Conservation (phyloP, 2,888 invertebrate genomes). For the Agrochola circellaris region DNA sequence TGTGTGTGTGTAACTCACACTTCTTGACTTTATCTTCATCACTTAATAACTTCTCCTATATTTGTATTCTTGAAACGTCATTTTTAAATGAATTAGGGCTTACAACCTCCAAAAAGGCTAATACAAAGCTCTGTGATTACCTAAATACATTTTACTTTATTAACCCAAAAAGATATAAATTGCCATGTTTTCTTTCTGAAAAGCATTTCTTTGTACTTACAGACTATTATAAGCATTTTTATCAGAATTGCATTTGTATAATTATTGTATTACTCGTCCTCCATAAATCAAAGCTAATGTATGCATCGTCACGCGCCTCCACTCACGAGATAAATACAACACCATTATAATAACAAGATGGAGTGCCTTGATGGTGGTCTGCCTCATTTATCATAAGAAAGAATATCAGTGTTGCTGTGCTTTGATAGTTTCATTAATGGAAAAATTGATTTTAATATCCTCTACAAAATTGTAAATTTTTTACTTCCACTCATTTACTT, state of each 20-base stretch:
- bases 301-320: slow-evolving; percentile 40
- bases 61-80: no score
- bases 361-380: slow-evolving; percentile 7
- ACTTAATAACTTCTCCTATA: no score
- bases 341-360: slow-evolving; percentile 21
- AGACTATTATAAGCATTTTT: not conserved
- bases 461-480: no score
- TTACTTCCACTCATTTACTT: no score
- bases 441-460: not conserved
- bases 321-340: slow-evolving; percentile 30
- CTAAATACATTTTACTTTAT: not conserved
- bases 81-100: not conserved
- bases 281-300: slow-evolving; percentile 36
- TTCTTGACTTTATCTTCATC: no score
- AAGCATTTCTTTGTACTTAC: not conserved
- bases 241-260: slow-evolving; percentile 16
- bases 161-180: not conserved
- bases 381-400: not conserved
- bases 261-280: slow-evolving; percentile 17
- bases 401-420: not conserved
- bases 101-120: no score
- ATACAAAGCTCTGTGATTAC: not conserved
- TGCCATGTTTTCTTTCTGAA: not conserved
- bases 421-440: not conserved
- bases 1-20: no score